Evolutionary conservation across 2,113 vertebrate genomes (phyloP), one percentile per base, ranked within the genome.

Genomic region (Chamaea fasciata): DNA sequence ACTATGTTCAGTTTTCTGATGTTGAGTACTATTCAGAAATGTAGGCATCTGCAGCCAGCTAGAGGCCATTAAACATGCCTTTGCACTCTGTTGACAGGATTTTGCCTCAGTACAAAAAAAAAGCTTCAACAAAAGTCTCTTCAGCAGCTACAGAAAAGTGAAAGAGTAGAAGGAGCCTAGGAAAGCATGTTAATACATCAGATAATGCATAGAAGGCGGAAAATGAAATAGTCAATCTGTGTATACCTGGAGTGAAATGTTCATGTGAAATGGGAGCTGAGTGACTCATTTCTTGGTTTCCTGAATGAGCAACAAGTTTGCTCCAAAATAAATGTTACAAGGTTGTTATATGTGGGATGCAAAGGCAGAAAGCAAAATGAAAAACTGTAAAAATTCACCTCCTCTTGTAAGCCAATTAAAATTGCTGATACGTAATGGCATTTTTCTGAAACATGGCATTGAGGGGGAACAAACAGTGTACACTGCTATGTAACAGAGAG

Each of bases 1-100:
- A 89, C 89, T 94, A 90, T 9, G 76, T 95, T 91, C 83, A 65
- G 90, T 95, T 95, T 96, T 95, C 94, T 96, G 90, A 93, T 95
- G 95, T 92, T 90, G 90, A 96, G 96, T 75, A 90, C 94, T 94
- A 96, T 96, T 94, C 94, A 96, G 90, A 93, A 96, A 80, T 78
- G 74, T 62, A 87, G 94, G 93, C 88, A 96, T 96, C 90, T 97
- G 83, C 88, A 94, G 94, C 87, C 95, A 96, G 90, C 90, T 91
- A 94, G 82, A 90, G 87, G 90, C 94, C 95, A 94, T 95, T 95
- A 96, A 96, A 95, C 93, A 96, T 92, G 92, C 90, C 95, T 94
- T 91, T 92, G 91, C 91, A 0, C 84, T 94, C 94, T 95, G 94
- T 76, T 92, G 95, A 97, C 90, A 96, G 93, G 79, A 89, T 87